Evolutionary conservation across 2,888 invertebrate species (phyloP).

Genomic region (Chaitophorus viminalis): DNA sequence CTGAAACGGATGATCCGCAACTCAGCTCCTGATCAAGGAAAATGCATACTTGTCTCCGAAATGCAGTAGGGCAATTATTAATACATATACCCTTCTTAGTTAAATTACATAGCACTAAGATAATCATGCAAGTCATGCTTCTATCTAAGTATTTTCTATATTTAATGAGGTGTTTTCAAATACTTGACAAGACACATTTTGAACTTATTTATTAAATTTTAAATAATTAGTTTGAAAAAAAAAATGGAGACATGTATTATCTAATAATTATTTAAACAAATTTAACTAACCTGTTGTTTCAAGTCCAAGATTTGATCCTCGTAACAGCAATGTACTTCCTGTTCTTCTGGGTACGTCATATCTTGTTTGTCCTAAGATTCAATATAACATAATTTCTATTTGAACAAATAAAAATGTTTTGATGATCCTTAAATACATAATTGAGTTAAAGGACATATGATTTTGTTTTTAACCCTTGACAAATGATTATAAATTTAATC

Average conservation of each 20-base stretch:
- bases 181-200: slow-evolving; percentile 56
- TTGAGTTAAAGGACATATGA: slow-evolving; percentile 32
- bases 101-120: slow-evolving; percentile 44
- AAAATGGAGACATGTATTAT: slow-evolving; percentile 55
- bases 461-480: slow-evolving; percentile 33
- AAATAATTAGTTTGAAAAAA: slow-evolving; percentile 5
- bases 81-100: slow-evolving; percentile 40
- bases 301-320: slow-evolving; percentile 59
- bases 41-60: slow-evolving; percentile 58
- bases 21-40: slow-evolving; percentile 60
- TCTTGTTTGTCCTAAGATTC: slow-evolving; percentile 59
- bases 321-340: slow-evolving; percentile 56
- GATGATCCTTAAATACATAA: slow-evolving; percentile 52
- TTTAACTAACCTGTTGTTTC: slow-evolving; percentile 57
- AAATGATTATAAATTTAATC: slow-evolving; percentile 12
- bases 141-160: slow-evolving; percentile 44
- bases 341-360: slow-evolving; percentile 43
- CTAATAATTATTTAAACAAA: background rate
- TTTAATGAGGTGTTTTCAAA: slow-evolving; percentile 34
- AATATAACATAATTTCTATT: background rate
- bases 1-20: slow-evolving; percentile 60
- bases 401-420: background rate
- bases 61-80: slow-evolving; percentile 34
- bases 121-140: slow-evolving; percentile 59
- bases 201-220: slow-evolving; percentile 36